Conservation (phyloP, 2,113 vertebrate species). For the Trematocara zebra region DNA sequence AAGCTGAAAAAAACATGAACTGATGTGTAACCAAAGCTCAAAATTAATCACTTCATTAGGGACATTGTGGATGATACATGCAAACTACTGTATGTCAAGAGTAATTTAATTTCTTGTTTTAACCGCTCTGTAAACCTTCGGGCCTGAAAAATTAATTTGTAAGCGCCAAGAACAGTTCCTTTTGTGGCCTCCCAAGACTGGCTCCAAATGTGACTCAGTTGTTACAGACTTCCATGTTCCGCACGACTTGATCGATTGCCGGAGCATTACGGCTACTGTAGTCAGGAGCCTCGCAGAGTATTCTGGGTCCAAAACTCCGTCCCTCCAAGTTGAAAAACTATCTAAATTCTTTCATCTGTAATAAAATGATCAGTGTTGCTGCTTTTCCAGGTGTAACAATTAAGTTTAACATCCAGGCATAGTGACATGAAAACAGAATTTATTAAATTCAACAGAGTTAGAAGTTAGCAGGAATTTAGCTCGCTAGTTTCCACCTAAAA, state of each 20-base stretch:
- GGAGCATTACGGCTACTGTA: fast-evolving
- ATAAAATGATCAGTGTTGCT: fast-evolving
- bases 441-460: neutral
- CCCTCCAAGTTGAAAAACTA: fast-evolving
- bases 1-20: neutral
- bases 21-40: neutral
- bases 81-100: neutral
- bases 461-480: neutral
- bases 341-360: neutral
- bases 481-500: neutral
- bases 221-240: neutral
- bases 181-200: neutral
- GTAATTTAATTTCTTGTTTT: neutral
- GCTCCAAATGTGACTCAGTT: neutral
- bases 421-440: fast-evolving
- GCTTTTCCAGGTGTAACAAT: neutral
- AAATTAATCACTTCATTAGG: neutral
- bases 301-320: fast-evolving
- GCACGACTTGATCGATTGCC: fast-evolving
- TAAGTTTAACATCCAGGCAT: neutral
- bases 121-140: neutral
- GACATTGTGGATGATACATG: neutral
- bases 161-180: neutral
- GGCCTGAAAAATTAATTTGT: neutral
- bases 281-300: neutral